Base-by-base conservation (phyloP, 1,140 invertebrate genomes). In the Rhopalosiphum maidis region DNA sequence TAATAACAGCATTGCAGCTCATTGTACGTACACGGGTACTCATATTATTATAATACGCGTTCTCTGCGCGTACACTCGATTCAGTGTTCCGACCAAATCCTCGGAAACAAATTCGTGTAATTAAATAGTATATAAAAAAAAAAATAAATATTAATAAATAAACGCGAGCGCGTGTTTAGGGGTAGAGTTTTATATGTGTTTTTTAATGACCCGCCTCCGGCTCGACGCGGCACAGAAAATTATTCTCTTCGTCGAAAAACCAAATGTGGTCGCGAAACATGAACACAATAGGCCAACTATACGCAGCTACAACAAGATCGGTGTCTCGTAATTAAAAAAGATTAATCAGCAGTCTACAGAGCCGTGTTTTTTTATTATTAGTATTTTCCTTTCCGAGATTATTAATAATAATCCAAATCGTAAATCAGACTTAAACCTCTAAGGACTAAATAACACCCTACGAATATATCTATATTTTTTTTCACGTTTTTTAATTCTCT, bases 341-440 rank as follows among this genome's bases (percentile, higher is more conserved):
- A 93, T 93, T 93, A 93, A 93, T 93, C 91, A 93, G 90, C 90
- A 77, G 77, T 92, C 91, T 51, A 54, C 91, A 77, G 91, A 51
- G 77, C 22, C 9, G 41, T 8, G 43, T 90, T 60, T 90, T 35
- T 83, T 90, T 46, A 55, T 46, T 90, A 23, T 90, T 43, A 22
- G 51, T 90, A 25, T 60, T 51, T 88, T 88, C n/a, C 25, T 86
- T 86, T 93, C 82, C 82, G 91, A 93, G 82, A 93, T 93, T 92
- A 92, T 82, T 77, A 93, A 86, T 93, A 93, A 93, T 93, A 93
- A 93, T 93, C 91, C 91, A 54, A 93, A 93, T 93, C 91, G 91
- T 93, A 93, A 93, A 93, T 93, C 91, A 93, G 91, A 93, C 91
- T 85, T 93, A 93, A 92, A 86, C 89, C 89, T 55, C 22, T 41